Evolutionary conservation across 64 coral and sea anemone genomes (phyloP).

Genomic region (Montipora efflorescens): DNA sequence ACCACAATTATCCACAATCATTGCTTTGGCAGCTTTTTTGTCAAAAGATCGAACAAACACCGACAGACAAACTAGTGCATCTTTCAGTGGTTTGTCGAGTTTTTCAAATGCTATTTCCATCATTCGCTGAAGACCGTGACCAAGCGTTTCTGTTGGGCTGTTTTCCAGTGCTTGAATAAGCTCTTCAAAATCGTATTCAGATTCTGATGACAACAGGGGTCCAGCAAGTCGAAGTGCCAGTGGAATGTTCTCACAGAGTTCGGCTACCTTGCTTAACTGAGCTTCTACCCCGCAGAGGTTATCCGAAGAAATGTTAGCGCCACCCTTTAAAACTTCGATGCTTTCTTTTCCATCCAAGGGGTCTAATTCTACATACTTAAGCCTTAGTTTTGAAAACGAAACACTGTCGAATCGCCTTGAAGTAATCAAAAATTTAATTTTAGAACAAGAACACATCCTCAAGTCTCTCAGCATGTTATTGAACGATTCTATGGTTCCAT

Average conservation of each 20-base stretch:
- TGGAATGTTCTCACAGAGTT: slow-evolving; percentile 48
- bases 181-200: slow-evolving; percentile 28
- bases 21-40: slow-evolving; percentile 22
- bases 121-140: neutral
- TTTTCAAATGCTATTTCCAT: slow-evolving; percentile 65
- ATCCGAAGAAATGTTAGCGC: slow-evolving; percentile 3
- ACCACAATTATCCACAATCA: slow-evolving; percentile 18
- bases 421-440: too few species aligned
- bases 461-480: too few species aligned
- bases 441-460: too few species aligned
- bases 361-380: too few species aligned
- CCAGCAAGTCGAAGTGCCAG: slow-evolving; percentile 49
- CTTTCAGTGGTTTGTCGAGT: neutral
- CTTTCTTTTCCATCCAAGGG: too few species aligned
- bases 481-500: too few species aligned
- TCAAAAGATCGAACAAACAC: slow-evolving; percentile 52
- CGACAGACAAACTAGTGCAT: slow-evolving; percentile 47
- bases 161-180: slow-evolving; percentile 8
- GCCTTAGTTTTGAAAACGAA: too few species aligned
- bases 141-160: neutral
- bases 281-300: neutral
- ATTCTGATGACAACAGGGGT: slow-evolving; percentile 32
- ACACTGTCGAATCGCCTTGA: too few species aligned
- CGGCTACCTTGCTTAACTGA: slow-evolving; percentile 2
- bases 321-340: neutral